Percentiles rank a stretch among this genome's conserved stretches.
Evolutionary conservation across 2,113 vertebrate species (phyloP).

Genomic region (Rhea americana): DNA sequence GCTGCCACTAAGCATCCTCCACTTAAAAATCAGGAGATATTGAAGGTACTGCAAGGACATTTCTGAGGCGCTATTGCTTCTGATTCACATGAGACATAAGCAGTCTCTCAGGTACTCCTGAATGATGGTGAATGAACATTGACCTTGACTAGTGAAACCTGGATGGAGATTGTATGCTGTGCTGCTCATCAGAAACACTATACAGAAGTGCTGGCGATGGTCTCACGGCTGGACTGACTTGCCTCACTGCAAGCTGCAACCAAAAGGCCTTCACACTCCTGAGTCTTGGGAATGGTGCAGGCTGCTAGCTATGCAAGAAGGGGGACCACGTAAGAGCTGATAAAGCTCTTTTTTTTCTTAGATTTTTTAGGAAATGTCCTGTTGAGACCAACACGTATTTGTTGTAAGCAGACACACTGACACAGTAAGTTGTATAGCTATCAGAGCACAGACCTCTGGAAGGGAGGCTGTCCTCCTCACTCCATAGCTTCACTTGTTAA

Average conservation of each 20-base stretch:
- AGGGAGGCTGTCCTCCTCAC: background rate
- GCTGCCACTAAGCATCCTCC: background rate
- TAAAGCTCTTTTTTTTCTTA: background rate
- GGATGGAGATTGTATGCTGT: background rate
- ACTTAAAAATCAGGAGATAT: background rate
- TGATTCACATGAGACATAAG: background rate
- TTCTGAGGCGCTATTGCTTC: background rate
- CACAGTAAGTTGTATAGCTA: background rate
- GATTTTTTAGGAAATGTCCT: background rate
- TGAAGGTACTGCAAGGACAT: background rate
- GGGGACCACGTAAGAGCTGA: accelerated
- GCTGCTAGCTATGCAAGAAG: background rate
- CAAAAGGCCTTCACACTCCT: background rate
- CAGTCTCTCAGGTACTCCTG: background rate
- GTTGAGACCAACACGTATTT: background rate
- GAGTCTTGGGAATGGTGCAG: background rate
- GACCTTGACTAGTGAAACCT: accelerated
- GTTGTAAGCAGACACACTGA: background rate
- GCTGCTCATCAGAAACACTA: background rate
- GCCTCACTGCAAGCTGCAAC: background rate
- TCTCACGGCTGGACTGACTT: background rate
- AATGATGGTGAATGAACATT: accelerated
- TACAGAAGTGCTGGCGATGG: background rate
- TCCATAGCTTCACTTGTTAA: background rate
- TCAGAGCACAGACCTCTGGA: background rate